phyloP scores from a whole-genome alignment of 1,140 invertebrate genomes.

The Littorina saxatilis region DNA sequence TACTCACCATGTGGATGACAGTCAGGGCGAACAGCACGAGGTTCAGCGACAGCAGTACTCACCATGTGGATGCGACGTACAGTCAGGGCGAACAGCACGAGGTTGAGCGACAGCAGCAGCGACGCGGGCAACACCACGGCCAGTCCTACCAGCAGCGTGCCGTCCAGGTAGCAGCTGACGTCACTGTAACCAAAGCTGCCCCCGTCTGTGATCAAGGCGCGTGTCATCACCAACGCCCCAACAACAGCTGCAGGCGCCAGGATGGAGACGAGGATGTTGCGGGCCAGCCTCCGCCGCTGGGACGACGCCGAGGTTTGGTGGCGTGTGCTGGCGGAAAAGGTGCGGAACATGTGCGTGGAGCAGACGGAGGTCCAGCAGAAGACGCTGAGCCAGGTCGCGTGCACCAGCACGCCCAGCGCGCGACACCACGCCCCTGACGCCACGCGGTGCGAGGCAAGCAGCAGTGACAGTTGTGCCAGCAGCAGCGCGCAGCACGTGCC shows the following conservation, averaged over 20 bases:
- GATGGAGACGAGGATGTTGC: background rate
- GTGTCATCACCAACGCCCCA: background rate
- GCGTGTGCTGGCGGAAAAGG: background rate
- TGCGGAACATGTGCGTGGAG: constrained; percentile 22
- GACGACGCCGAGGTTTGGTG: too few species aligned
- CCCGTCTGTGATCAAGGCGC: background rate
- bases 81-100: too few species aligned
- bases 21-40: too few species aligned
- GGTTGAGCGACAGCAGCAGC: too few species aligned
- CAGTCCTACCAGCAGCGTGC: constrained; percentile 8
- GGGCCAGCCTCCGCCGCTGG: too few species aligned
- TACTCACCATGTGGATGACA: too few species aligned
- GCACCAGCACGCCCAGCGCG: background rate
- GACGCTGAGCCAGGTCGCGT: constrained; percentile 13
- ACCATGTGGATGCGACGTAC: too few species aligned
- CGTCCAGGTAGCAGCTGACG: constrained; percentile 41
- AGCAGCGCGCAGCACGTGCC: background rate
- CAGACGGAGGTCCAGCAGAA: too few species aligned
- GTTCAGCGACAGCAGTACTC: too few species aligned
- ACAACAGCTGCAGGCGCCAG: background rate
- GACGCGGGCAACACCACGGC: constrained; percentile 39
- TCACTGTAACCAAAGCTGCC: constrained; percentile 39
- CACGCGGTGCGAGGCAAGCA: too few species aligned
- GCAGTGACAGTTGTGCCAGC: constrained; percentile 23
- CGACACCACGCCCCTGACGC: background rate